phyloP scores from a whole-genome alignment of 2,113 vertebrate genomes.

The Raphicerus campestris region DNA sequence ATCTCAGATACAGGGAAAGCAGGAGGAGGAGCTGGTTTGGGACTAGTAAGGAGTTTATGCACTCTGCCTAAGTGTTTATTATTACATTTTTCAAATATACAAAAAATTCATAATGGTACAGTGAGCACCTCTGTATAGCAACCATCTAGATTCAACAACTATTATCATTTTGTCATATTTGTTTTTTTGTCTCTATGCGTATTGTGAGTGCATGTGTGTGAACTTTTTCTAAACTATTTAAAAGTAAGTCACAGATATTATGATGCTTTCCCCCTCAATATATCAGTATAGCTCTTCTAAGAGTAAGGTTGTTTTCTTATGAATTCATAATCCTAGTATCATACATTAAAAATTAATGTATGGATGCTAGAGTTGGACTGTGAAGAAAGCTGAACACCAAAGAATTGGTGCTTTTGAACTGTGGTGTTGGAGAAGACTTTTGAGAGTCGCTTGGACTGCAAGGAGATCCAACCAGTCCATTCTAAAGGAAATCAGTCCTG shows the following conservation, averaged over 20 bases:
- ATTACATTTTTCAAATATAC: neutral
- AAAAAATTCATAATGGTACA: neutral
- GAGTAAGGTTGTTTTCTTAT: neutral
- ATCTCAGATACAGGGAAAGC: neutral
- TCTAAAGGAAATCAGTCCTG: too few relatives aligned
- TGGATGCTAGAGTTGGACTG: too few relatives aligned
- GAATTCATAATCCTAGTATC: neutral
- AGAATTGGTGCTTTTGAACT: too few relatives aligned
- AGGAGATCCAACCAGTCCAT: too few relatives aligned
- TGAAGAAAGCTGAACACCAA: too few relatives aligned
- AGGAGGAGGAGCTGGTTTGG: neutral
- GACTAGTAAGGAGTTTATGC: neutral
- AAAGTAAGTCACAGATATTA: neutral
- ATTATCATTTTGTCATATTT: neutral
- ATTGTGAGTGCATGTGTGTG: neutral
- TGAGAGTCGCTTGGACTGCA: too few relatives aligned
- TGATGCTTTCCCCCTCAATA: neutral
- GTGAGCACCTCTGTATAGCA: neutral
- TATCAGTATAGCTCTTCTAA: neutral
- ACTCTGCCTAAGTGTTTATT: neutral
- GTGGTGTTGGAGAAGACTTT: too few relatives aligned
- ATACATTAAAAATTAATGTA: neutral
- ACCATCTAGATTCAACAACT: neutral
- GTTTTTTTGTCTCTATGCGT: neutral
- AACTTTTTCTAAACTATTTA: neutral